phyloP scores from a whole-genome alignment of 2,113 vertebrate genomes.

The Nibea albiflora region DNA sequence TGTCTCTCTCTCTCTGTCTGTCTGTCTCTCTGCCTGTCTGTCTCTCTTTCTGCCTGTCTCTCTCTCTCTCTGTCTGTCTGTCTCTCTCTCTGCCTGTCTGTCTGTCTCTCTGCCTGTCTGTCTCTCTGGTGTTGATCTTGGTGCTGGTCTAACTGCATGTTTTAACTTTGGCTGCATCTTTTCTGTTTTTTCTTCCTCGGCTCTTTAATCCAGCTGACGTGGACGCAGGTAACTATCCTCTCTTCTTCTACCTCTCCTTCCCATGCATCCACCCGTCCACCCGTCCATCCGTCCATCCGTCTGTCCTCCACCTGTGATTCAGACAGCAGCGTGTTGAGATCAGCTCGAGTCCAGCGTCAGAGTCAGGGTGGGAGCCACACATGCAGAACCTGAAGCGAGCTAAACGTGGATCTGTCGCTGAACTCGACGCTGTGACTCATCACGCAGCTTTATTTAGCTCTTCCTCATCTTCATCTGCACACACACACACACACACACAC shows the following conservation, averaged over 20 bases:
- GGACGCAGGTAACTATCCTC: slow-evolving; percentile 97
- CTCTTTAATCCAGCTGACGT: slow-evolving; percentile 92
- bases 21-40: neutral
- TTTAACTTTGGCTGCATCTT: slow-evolving; percentile 70
- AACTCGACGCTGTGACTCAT: neutral
- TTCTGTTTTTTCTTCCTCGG: slow-evolving; percentile 76
- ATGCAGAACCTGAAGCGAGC: too few species aligned
- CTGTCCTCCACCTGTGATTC: neutral
- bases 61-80: neutral
- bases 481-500: neutral
- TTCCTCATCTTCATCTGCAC: neutral
- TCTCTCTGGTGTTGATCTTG: too few species aligned
- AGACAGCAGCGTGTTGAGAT: neutral
- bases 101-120: neutral
- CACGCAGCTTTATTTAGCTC: neutral
- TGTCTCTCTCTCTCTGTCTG: too few species aligned
- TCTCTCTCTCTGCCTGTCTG: neutral
- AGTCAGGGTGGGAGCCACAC: too few species aligned
- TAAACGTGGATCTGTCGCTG: neutral
- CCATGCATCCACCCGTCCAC: neutral
- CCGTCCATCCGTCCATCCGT: too few species aligned
- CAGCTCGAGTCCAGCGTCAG: slow-evolving; percentile 29
- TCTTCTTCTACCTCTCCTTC: neutral
- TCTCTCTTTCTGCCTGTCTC: too few species aligned
- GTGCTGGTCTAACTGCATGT: slow-evolving; percentile 58